A percentile compares a stretch with the other conserved stretches of the same genome.
These are phyloP conservation scores for Sylvia borin DNA, from an alignment of 2,797 vertebrate species.

Conservation along the genomic window DNA sequence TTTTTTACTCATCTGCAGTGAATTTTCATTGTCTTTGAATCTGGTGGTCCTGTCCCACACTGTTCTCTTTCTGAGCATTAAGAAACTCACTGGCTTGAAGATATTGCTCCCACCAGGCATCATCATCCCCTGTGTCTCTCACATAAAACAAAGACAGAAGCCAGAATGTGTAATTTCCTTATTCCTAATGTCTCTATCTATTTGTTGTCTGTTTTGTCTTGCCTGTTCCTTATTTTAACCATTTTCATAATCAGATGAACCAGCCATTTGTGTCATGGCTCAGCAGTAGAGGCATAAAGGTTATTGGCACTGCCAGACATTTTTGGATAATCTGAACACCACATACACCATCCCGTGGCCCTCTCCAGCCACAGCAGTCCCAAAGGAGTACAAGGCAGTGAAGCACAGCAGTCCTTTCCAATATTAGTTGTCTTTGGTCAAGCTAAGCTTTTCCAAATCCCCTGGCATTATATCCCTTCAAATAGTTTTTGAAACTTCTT, in stretches of 20 bases:
- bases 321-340: slow-evolving; percentile 37
- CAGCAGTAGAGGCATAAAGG: slow-evolving; percentile 9
- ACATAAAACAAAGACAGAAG: background rate
- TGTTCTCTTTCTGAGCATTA: background rate
- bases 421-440: slow-evolving; percentile 11
- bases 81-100: background rate
- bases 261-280: slow-evolving; percentile 55
- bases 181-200: background rate
- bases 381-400: slow-evolving; percentile 11
- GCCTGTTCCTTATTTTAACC: slow-evolving; percentile 36
- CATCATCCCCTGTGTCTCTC: background rate
- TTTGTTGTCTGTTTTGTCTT: background rate
- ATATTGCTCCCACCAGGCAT: background rate
- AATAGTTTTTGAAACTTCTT: slow-evolving; percentile 5
- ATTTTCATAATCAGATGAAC: slow-evolving; percentile 49
- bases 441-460: slow-evolving; percentile 34
- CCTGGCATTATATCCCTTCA: background rate
- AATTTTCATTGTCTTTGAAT: background rate
- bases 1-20: background rate
- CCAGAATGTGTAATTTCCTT: background rate
- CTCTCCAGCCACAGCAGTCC: background rate
- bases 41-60: background rate
- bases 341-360: background rate
- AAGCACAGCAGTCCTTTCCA: background rate
- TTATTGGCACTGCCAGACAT: slow-evolving; percentile 25